Evolutionary conservation across 2,797 vertebrate genomes (phyloP).

Genomic region (Parauchenoglanis punctatus): DNA sequence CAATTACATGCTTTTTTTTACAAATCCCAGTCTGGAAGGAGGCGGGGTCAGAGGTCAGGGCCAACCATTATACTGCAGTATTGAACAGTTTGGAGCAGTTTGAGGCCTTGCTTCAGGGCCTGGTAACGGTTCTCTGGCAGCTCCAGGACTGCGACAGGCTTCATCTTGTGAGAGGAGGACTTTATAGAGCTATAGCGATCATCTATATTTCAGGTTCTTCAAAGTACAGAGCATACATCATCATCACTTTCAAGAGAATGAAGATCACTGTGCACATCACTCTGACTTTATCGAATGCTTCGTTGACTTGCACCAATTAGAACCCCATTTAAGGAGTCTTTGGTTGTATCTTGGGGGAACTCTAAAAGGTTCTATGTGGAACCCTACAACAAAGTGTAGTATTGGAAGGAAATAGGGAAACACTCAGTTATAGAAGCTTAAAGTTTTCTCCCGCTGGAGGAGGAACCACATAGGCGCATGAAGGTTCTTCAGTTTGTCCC

Average conservation of each 20-base stretch:
- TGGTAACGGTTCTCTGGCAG: neutral
- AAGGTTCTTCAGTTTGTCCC: neutral
- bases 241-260: neutral
- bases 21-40: neutral
- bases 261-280: neutral
- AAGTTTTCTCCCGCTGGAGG: neutral
- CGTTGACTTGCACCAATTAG: neutral
- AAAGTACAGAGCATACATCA: neutral
- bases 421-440: neutral
- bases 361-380: neutral
- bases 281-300: neutral
- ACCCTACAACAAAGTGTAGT: too few relatives aligned
- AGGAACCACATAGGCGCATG: neutral
- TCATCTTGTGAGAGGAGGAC: neutral
- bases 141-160: neutral
- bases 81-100: slow-evolving; percentile 5
- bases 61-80: neutral
- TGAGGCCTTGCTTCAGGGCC: neutral
- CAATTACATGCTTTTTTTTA: neutral
- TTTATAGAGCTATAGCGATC: neutral
- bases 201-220: neutral
- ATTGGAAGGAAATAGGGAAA: neutral
- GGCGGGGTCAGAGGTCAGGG: slow-evolving; percentile 17
- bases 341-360: neutral
- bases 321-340: neutral